Evolutionary conservation across 1,140 invertebrate genomes (phyloP), one percentile per base, ranked within the genome.

Genomic region (Archivesica marissinica): DNA sequence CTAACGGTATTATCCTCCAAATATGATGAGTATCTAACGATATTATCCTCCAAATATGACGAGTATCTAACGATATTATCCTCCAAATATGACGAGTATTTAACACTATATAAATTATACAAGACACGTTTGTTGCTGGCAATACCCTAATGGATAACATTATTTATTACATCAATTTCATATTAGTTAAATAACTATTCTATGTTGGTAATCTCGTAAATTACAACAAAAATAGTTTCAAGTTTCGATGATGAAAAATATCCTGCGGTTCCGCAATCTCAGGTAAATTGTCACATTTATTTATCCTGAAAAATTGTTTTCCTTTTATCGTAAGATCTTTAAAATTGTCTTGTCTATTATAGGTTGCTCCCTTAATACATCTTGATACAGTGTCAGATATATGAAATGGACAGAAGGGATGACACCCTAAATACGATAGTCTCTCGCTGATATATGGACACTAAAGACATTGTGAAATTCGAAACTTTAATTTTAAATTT

Each of bases 401-500:
- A 72, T 47, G 28, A 72, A 72, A 33, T 47, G 35, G 59, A 64
- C 56, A 61, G 61, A 50, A 68, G 41, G 56, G 59, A 64, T 79
- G 56, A 79, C 54, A 61, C 59, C 7, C 38, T 66, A 79, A 79
- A 79, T 79, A 79, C 59, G 77, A 79, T 28, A 38, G 30, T 23
- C 35, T 25, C 28, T 28, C 17, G 25, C 25, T 79, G 77, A 79
- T 79, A 79, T 79, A 79, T 79, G 30, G 59, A 2, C 44, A 28
- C 77, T 44, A 79, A 79, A 50, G 39, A 66, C 39, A 35, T 28
- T 4, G 28, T 20, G 77, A 68, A 79, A 79, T 79, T 35, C 28
- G 41, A 66, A 30, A 79, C 23, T 79, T 79, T 79, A 64, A 79
- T 79, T 79, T 44, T n/a, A 68, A 41, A 59, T 66, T 66, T 66